Percentiles rank a stretch among this genome's conserved stretches.
Conservation (phyloP, 2,797 vertebrate species). For the Tadarida brasiliensis region DNA sequence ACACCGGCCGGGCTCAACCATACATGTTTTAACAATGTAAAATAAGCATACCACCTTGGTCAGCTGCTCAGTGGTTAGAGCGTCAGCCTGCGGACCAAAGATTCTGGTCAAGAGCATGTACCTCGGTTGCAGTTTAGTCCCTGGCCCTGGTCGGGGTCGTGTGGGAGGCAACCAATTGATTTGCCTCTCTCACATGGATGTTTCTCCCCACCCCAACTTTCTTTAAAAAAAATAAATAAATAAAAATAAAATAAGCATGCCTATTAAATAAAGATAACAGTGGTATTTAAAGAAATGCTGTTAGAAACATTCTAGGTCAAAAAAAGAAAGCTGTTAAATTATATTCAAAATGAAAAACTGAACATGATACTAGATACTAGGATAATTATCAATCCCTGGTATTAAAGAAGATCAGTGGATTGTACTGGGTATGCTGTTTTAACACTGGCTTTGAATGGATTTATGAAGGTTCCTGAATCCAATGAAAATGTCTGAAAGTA, state of each 20-base stretch:
- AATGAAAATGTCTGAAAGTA: neutral
- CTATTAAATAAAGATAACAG: conserved; percentile 19
- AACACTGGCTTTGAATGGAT: neutral
- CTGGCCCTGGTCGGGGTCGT: no score
- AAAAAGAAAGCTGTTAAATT: conserved; percentile 17
- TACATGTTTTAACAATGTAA: no score
- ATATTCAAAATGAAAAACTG: conserved; percentile 51
- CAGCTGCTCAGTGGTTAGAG: no score
- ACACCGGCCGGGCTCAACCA: no score
- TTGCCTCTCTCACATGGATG: no score
- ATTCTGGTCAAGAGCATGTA: no score
- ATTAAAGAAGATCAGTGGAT: neutral
- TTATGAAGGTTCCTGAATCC: neutral
- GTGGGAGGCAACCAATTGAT: no score
- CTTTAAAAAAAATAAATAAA: no score
- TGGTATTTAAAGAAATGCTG: neutral
- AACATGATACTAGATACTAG: conserved; percentile 9
- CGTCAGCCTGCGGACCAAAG: no score
- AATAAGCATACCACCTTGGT: no score
- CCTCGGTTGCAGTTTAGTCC: no score
- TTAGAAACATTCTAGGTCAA: neutral
- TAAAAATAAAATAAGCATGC: neutral
- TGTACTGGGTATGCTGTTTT: neutral
- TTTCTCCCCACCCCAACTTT: no score
- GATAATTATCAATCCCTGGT: neutral